Base-by-base conservation (phyloP, 2,888 invertebrate genomes). In the Euplagia quadripunctaria region DNA sequence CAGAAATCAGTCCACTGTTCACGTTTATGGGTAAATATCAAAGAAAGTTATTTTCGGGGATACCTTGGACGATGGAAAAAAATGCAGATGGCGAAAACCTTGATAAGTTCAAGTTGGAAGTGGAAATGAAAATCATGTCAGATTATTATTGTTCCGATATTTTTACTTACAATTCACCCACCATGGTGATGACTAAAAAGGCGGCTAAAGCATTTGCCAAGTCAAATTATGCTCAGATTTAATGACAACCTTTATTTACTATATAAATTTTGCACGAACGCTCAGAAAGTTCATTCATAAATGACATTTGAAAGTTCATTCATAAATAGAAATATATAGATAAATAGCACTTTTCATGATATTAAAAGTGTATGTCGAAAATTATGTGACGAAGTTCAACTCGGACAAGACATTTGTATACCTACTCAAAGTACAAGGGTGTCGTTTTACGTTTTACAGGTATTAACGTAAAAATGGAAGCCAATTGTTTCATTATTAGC, bases 121-220 rank as follows among this genome's bases (percentile, higher is more conserved):
- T 95, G 5, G 88, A 91, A 4, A 88, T 95, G 92, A 88, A 87
- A 77, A 78, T 74, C 5, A 68, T 95, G 8, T 81, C 84, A 61
- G 93, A 94, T 64, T 95, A 94, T 83, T 95, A 94, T 75, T 95
- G 95, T 76, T 89, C 93, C 0, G 94, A 95, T 81, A 85, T 93
- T 2, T 95, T 92, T 73, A 89, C 92, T 0, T 92, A 84, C 51
- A 95, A 95, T 79, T 95, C 95, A 0, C 87, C 89, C 2, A 94
- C 93, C 0, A 95, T 95, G 95, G 74, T 91, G 9, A 92, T 85
- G 70, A 92, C 94, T 3, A 87, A 85, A 72, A 93, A 92, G 78
- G 93, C 94, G 11, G 93, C 89, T 1, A 69, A 43, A n/a, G n/a
- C n/a, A n/a, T n/a, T n/a, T 31, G 31, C 31, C 31, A 31, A 31